Conservation (phyloP, 1,140 invertebrate genomes). For the Druon quercuslanigerum region DNA sequence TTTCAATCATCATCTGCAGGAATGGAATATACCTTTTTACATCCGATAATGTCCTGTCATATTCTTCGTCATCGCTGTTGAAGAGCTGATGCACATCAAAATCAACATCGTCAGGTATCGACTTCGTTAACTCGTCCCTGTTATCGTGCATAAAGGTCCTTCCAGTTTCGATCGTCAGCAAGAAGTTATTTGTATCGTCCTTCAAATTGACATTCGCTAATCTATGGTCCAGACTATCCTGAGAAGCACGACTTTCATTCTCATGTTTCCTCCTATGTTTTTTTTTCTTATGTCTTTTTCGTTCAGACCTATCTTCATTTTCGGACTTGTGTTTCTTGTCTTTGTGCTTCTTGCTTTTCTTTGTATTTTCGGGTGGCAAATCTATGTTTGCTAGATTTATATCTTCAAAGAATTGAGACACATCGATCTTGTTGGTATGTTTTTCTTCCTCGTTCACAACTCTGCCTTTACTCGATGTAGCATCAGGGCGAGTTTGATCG, state of each 20-base stretch:
- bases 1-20: conserved; percentile 79
- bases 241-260: neutral
- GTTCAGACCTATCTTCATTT: neutral
- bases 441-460: neutral
- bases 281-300: neutral
- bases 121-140: neutral
- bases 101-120: neutral
- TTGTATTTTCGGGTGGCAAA: neutral
- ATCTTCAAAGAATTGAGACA: neutral
- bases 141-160: neutral
- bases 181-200: neutral
- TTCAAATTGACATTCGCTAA: neutral
- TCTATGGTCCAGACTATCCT: neutral
- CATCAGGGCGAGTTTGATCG: too few species aligned
- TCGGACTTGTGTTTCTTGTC: neutral
- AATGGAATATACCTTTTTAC: conserved; percentile 83
- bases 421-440: neutral
- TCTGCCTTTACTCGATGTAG: too few species aligned
- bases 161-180: conserved; percentile 14
- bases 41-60: conserved; percentile 79
- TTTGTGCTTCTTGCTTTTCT: neutral
- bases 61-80: conserved; percentile 66
- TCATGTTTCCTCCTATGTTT: neutral
- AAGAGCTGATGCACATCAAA: neutral
- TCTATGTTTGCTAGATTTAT: neutral